phyloP scores from a whole-genome alignment of 1,140 invertebrate species.

The Sarcophaga bullata region DNA sequence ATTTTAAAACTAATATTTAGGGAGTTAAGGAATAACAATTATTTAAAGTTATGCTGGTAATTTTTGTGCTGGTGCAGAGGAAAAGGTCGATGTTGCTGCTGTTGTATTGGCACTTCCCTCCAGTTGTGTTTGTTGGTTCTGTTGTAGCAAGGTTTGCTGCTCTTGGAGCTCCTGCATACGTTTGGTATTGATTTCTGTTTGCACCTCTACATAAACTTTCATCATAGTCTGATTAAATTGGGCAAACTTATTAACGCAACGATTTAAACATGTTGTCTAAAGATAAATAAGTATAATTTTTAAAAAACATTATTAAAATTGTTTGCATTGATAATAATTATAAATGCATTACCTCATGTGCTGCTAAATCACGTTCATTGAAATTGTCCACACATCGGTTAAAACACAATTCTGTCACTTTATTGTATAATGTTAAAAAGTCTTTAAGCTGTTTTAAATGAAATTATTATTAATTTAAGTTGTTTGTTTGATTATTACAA shows the following conservation, averaged over 20 bases:
- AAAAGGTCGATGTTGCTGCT: conserved; percentile 43
- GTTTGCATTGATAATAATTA: background rate
- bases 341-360: conserved; percentile 72
- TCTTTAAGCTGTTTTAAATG: conserved; percentile 77
- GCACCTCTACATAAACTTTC: conserved; percentile 63
- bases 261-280: conserved; percentile 79
- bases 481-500: background rate
- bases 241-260: conserved; percentile 88
- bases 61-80: conserved; percentile 32
- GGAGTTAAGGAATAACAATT: background rate
- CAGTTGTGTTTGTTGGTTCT: background rate
- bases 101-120: background rate
- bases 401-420: conserved; percentile 87
- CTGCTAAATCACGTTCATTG: conserved; percentile 77
- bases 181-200: conserved; percentile 52
- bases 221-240: conserved; percentile 85
- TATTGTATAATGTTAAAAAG: conserved; percentile 87
- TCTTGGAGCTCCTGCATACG: conserved; percentile 58
- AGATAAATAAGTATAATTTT: conserved; percentile 43
- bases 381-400: conserved; percentile 86
- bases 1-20: conserved; percentile 5
- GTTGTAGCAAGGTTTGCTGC: conserved; percentile 49
- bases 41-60: conserved; percentile 12
- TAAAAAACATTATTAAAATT: conserved; percentile 13
- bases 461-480: conserved; percentile 41